Percentiles rank a stretch among this genome's conserved stretches.
Conservation (phyloP, 2,113 vertebrate genomes). For the Percopsis transmontana region DNA sequence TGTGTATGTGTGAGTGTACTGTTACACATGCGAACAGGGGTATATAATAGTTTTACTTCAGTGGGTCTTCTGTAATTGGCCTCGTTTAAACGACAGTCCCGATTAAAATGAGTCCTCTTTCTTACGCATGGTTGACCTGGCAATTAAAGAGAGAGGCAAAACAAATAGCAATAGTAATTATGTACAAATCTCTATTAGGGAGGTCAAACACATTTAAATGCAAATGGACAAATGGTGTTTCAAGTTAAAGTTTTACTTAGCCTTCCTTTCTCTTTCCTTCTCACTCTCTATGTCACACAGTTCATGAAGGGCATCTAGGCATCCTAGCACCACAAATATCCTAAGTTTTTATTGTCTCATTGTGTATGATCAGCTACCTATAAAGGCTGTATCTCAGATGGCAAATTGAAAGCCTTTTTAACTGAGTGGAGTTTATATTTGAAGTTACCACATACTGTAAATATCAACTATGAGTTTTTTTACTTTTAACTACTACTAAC, state of each 20-base stretch:
- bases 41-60: constrained; percentile 27
- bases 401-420: too few relatives aligned
- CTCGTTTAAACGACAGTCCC: constrained; percentile 50
- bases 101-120: constrained; percentile 39
- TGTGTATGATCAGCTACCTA: too few relatives aligned
- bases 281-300: constrained; percentile 5
- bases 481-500: too few relatives aligned
- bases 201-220: constrained; percentile 76
- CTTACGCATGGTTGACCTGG: constrained; percentile 42
- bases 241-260: constrained; percentile 50
- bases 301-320: background rate
- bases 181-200: constrained; percentile 16
- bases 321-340: too few relatives aligned
- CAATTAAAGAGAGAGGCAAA: constrained; percentile 61
- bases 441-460: too few relatives aligned
- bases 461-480: too few relatives aligned
- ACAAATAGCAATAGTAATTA: constrained; percentile 61
- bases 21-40: background rate
- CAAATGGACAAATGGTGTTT: constrained; percentile 49
- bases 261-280: constrained; percentile 9
- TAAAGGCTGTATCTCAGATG: too few relatives aligned
- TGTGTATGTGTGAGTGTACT: background rate
- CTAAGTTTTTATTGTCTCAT: too few relatives aligned
- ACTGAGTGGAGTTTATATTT: too few relatives aligned
- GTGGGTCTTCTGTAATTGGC: constrained; percentile 49